Evolutionary conservation across 2,113 vertebrate genomes (phyloP).

Genomic region (Phyllostomus discolor): DNA sequence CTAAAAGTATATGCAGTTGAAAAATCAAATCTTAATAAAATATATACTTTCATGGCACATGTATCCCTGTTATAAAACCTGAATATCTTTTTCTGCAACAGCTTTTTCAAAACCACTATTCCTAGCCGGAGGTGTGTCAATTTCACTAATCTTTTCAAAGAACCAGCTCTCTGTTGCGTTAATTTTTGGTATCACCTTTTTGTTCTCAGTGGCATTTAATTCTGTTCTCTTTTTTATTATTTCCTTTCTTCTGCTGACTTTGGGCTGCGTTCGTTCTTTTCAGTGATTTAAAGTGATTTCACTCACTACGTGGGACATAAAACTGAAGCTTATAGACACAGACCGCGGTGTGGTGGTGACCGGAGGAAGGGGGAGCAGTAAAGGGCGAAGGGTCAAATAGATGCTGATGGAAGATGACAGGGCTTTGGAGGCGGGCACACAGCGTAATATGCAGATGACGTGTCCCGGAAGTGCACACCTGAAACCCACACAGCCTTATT

Average conservation of each 20-base stretch:
- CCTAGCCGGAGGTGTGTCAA: not conserved
- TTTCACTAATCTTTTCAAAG: not conserved
- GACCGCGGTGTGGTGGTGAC: not conserved
- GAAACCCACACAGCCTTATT: not conserved
- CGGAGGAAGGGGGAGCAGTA: not conserved
- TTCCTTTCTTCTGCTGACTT: not conserved
- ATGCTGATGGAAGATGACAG: not conserved
- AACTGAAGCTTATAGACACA: not conserved
- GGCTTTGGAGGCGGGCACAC: not conserved
- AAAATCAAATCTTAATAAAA: not conserved
- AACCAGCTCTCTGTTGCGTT: not conserved
- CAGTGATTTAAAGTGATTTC: not conserved
- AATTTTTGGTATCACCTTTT: not conserved
- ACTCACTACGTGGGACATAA: not conserved
- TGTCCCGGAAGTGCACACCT: not conserved
- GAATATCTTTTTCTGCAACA: not conserved
- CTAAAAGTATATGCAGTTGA: not conserved
- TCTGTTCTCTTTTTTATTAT: not conserved
- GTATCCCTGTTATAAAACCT: not conserved
- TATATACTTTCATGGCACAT: not conserved
- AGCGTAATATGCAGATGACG: not conserved
- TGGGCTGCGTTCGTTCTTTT: not conserved
- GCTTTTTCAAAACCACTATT: not conserved
- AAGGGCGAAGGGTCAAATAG: no score
- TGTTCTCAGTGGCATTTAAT: not conserved